These are phyloP conservation scores for Sphaeridia pumilis DNA, from an alignment of 2,888 invertebrate species.

Conservation along the genomic window DNA sequence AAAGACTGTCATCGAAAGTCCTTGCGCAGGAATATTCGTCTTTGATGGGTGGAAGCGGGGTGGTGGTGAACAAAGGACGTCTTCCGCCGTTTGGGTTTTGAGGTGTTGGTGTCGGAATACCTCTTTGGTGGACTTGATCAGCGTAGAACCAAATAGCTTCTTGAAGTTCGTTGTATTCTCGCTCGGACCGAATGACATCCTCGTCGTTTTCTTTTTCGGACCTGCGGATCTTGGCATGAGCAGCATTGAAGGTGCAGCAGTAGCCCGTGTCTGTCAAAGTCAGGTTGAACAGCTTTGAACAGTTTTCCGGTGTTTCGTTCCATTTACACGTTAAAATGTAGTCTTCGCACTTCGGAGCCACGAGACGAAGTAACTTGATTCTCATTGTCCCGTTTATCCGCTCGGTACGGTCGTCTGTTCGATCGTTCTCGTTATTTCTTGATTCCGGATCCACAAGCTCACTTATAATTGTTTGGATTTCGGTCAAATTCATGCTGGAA, in stretches of 20 bases:
- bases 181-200: slow-evolving; percentile 27
- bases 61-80: neutral
- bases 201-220: slow-evolving; percentile 26
- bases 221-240: slow-evolving; percentile 23
- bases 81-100: neutral
- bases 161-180: slow-evolving; percentile 28
- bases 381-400: slow-evolving; percentile 18
- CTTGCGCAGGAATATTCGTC: slow-evolving; percentile 27
- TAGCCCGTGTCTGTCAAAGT: slow-evolving; percentile 32
- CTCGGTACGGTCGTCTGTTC: slow-evolving; percentile 17
- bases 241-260: slow-evolving; percentile 34
- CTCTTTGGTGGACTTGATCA: neutral
- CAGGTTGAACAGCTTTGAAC: slow-evolving; percentile 20
- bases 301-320: slow-evolving; percentile 24
- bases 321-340: slow-evolving; percentile 27
- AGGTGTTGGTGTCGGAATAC: neutral
- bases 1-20: slow-evolving; percentile 29
- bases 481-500: slow-evolving; percentile 26
- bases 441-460: slow-evolving; percentile 30
- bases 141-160: slow-evolving; percentile 30
- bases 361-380: slow-evolving; percentile 27
- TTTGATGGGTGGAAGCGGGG: neutral
- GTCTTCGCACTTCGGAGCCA: slow-evolving; percentile 33
- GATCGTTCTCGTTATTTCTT: slow-evolving; percentile 9
- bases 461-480: slow-evolving; percentile 31